Conservation (phyloP, 30 jellyfish, hydroid and myxozoan genomes). For the Turritopsis rubra region DNA sequence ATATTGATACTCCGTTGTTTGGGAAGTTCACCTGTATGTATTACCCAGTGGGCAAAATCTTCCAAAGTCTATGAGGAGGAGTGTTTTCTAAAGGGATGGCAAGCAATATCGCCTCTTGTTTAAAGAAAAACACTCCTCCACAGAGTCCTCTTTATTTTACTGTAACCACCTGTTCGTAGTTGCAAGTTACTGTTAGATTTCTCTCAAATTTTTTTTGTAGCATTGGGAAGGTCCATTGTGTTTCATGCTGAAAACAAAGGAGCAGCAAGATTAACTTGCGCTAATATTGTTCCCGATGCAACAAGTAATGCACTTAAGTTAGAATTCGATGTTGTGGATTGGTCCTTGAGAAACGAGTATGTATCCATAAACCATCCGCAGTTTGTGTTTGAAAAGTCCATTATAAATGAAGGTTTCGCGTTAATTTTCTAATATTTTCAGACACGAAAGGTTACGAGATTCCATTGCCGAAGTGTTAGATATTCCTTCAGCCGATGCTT, state of each 20-base stretch:
- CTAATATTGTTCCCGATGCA: conserved; percentile 61
- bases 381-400: background rate
- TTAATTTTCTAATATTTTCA: too few relatives aligned
- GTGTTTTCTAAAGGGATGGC: too few relatives aligned
- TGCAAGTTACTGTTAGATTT: too few relatives aligned
- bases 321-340: background rate
- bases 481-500: background rate
- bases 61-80: too few relatives aligned
- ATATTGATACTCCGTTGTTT: conserved; percentile 59
- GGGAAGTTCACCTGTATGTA: conserved; percentile 58
- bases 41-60: too few relatives aligned
- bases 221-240: conserved; percentile 73
- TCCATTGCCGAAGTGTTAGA: background rate
- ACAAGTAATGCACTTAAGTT: background rate
- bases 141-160: too few relatives aligned
- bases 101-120: too few relatives aligned
- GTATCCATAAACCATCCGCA: background rate
- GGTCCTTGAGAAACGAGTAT: background rate
- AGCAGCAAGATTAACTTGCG: conserved; percentile 85
- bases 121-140: too few relatives aligned
- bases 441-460: background rate
- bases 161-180: too few relatives aligned
- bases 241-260: conserved; percentile 76
- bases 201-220: conserved; percentile 56
- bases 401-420: too few relatives aligned